Evolutionary conservation across 2,888 invertebrate genomes (phyloP).

Genomic region (Tineola bisselliella): DNA sequence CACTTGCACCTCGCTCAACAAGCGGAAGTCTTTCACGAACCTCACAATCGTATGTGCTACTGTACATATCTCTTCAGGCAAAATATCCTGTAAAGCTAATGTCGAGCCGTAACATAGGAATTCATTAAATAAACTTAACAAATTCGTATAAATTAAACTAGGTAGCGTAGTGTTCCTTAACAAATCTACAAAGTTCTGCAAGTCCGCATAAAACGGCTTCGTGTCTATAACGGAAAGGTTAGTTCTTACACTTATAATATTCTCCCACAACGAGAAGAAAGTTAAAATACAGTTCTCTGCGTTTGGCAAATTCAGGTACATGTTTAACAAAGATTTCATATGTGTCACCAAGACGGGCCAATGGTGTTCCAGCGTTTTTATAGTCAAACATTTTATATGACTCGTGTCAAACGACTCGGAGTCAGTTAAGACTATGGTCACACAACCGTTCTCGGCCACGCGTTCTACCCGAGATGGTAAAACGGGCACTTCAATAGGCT

Average conservation of each 20-base stretch:
- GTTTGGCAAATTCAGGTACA: conserved; percentile 67
- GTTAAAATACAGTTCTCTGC: conserved; percentile 80
- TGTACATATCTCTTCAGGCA: conserved; percentile 89
- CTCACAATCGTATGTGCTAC: conserved; percentile 86
- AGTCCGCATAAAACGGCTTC: conserved; percentile 85
- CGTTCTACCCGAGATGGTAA: conserved; percentile 48
- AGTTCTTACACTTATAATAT: conserved; percentile 89
- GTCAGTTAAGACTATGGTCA: conserved; percentile 74
- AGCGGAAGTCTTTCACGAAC: conserved; percentile 84
- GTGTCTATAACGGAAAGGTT: conserved; percentile 90
- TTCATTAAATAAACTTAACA: conserved; percentile 87
- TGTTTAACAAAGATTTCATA: conserved; percentile 68
- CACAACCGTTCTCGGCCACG: conserved; percentile 63
- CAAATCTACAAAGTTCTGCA: conserved; percentile 81
- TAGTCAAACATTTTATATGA: conserved; percentile 84
- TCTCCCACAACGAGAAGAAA: conserved; percentile 88
- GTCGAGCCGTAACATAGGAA: conserved; percentile 92
- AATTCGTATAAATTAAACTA: conserved; percentile 84
- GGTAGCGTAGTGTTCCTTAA: conserved; percentile 77
- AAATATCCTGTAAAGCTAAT: conserved; percentile 84
- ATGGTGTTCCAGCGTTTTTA: conserved; percentile 84
- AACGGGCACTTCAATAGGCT: conserved; percentile 40
- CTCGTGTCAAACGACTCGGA: conserved; percentile 88
- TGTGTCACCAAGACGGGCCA: conserved; percentile 84
- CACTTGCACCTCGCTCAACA: conserved; percentile 69